Evolutionary conservation across 37 sponge, comb jelly and placozoan genomes (phyloP).

Genomic region (Amphimedon queenslandica): DNA sequence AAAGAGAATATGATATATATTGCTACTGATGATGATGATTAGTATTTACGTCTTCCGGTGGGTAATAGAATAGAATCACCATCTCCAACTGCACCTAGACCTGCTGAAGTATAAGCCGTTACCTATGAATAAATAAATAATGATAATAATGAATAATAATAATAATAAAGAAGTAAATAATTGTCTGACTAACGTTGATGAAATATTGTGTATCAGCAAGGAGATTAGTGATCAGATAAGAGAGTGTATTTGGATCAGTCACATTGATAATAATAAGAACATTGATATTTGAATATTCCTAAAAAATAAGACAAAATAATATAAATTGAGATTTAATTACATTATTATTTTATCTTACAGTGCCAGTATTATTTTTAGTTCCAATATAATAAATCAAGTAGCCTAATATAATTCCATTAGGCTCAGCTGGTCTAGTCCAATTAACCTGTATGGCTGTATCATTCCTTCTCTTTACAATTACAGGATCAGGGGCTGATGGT

Average conservation of each 20-base stretch:
- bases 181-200: background rate
- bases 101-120: slow-evolving; percentile 7
- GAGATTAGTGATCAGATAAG: background rate
- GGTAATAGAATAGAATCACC: background rate
- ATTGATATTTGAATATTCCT: background rate
- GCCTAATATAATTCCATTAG: slow-evolving; percentile 28
- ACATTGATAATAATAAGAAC: background rate
- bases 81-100: slow-evolving; percentile 2
- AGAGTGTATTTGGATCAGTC: background rate
- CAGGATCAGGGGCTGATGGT: slow-evolving; percentile 8
- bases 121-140: background rate
- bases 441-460: background rate
- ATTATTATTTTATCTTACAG: background rate
- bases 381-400: slow-evolving; percentile 26
- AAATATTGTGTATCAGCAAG: background rate
- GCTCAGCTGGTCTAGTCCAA: slow-evolving; percentile 14
- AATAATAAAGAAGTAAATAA: background rate
- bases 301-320: background rate
- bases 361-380: background rate
- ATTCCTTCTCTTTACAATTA: background rate
- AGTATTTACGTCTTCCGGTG: background rate
- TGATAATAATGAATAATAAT: background rate
- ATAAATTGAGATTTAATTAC: too few species aligned
- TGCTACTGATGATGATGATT: background rate
- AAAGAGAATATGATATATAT: background rate